Percentiles rank a stretch among this genome's conserved stretches.
These are phyloP conservation scores for Tokudaia tokunoshimensis DNA, from an alignment of 2,797 vertebrate genomes.

Conservation along the genomic window DNA sequence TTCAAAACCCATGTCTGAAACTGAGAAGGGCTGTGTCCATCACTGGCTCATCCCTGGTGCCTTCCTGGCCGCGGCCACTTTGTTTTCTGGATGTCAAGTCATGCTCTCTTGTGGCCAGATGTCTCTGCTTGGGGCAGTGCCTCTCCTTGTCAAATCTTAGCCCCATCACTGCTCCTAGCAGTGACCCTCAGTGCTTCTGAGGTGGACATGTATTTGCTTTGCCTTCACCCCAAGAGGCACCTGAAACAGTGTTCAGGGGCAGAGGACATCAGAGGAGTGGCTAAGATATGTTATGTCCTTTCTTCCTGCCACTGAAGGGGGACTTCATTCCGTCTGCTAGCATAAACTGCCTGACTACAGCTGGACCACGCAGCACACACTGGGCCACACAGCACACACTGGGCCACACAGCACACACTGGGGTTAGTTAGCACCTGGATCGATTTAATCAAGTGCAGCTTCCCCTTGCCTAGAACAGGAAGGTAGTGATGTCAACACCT, in stretches of 20 bases:
- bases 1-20: background rate
- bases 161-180: background rate
- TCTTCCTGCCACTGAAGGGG: background rate
- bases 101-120: background rate
- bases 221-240: background rate
- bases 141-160: background rate
- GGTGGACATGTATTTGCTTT: background rate
- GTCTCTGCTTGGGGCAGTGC: background rate
- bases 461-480: background rate
- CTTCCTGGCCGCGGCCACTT: background rate
- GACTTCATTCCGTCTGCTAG: background rate
- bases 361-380: background rate
- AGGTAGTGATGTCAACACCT: background rate
- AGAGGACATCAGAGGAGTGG: no score
- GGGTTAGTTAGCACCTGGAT: background rate
- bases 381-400: no score
- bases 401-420: background rate
- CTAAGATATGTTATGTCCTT: background rate
- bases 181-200: background rate
- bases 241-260: background rate
- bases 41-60: no score
- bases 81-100: background rate
- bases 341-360: background rate
- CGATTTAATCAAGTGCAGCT: background rate
- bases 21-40: background rate